Evolutionary conservation across 1,140 invertebrate species (phyloP), one percentile per base, ranked within the genome.

Genomic region (Bombus terrestris): DNA sequence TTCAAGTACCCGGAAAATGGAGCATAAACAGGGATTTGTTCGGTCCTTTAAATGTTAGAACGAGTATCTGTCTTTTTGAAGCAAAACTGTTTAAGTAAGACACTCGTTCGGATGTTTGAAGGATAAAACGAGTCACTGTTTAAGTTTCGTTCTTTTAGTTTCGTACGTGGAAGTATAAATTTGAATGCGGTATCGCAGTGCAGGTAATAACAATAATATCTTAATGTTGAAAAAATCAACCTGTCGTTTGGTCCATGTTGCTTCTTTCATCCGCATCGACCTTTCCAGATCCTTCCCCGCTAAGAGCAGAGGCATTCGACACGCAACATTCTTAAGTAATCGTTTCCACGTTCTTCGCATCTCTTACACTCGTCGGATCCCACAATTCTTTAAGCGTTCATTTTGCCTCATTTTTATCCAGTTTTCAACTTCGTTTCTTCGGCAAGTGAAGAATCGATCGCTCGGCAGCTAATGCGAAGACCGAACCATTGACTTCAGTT

Each of bases 331-430:
- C 75, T 39, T 8, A 22, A 62, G 53, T 77, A 77, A 77, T 77
- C 57, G 75, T 77, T 77, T 77, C 75, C 75, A 77, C 75, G 75
- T 77, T 62, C 75, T n/a, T 77, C 35, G 75, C 35, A 39, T 77
- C 75, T 77, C 25, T 76, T 22, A 15, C 74, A 37, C 47, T 41
- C 69, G 37, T 37, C 22, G 74, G 74, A 76, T 76, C 75, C 75
- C 75, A 39, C 57, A 39, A 62, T 35, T 13, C 57, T 37, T 62
- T 4, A 18, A 41, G 28, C 75, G 6, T 9, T 28, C 68, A 10
- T 39, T 69, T 69, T 39, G 35, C 35, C 25, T 18, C 15, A 2
- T 39, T 69, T 69, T 25, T 28, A 69, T 35, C 37, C 37, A 9
- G 10, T 41, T 72, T n/a, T 10, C 39, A 72, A 72, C 71, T 72